These are phyloP conservation scores for Dasypus novemcinctus DNA, from an alignment of 2,113 vertebrate species.

Conservation along the genomic window DNA sequence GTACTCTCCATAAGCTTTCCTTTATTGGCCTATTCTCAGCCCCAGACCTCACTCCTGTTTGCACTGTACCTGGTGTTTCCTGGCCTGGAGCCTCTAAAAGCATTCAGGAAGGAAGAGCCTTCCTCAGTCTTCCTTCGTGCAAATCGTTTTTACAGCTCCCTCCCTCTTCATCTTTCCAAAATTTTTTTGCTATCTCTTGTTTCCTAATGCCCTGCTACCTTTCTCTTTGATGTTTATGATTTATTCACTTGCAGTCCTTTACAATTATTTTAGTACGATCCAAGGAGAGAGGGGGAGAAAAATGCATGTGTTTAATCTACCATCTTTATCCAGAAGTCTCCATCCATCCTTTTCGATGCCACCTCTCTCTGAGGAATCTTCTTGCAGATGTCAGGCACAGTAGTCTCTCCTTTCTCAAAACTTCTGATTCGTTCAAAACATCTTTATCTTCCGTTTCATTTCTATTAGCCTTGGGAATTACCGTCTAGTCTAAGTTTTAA, in stretches of 20 bases:
- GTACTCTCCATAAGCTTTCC: neutral
- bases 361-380: neutral
- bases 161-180: neutral
- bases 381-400: neutral
- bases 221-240: neutral
- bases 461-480: neutral
- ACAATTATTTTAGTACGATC: neutral
- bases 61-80: neutral
- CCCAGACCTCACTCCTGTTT: neutral
- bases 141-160: neutral
- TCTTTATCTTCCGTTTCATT: neutral
- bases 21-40: neutral
- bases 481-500: neutral
- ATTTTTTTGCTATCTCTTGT: neutral
- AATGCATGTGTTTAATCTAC: neutral
- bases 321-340: neutral
- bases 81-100: neutral
- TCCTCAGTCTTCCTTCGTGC: neutral
- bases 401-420: neutral
- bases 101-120: neutral
- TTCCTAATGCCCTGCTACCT: neutral
- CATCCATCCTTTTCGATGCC: neutral
- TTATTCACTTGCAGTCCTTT: constrained; percentile 9
- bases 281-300: neutral
- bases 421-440: neutral